A percentile compares a stretch with the other conserved stretches of the same genome.
phyloP scores from a whole-genome alignment of 2,113 vertebrate species.

The Hippocampus zosterae region DNA sequence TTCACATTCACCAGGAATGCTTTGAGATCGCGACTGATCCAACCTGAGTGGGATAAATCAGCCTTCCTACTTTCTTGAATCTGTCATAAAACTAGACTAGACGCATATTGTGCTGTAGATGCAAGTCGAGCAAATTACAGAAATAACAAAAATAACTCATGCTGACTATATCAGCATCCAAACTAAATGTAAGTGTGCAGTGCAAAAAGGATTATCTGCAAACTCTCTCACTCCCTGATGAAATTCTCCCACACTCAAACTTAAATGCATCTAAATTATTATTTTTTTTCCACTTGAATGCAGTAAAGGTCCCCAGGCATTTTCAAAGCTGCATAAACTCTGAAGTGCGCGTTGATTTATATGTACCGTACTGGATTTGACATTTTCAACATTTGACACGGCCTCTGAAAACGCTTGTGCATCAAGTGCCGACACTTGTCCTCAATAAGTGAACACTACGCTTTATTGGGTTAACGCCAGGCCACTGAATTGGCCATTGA shows the following conservation, averaged over 20 bases:
- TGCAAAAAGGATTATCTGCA: neutral
- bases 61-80: too few relatives aligned
- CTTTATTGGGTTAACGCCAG: neutral
- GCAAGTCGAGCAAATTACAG: neutral
- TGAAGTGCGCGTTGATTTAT: neutral
- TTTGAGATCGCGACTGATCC: too few relatives aligned
- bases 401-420: neutral
- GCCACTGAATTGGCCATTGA: too few relatives aligned
- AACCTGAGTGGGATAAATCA: too few relatives aligned
- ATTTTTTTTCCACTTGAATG: neutral
- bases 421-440: neutral
- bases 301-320: neutral
- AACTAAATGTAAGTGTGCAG: neutral
- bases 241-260: neutral
- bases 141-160: neutral
- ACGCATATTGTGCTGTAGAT: neutral
- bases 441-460: neutral
- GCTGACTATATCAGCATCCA: neutral
- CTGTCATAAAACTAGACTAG: neutral
- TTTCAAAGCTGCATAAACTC: neutral
- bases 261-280: neutral
- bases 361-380: neutral
- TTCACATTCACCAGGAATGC: too few relatives aligned
- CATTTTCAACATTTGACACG: neutral
- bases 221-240: neutral